phyloP scores from a whole-genome alignment of 1,140 invertebrate genomes.

The Heliothis subflexa region DNA sequence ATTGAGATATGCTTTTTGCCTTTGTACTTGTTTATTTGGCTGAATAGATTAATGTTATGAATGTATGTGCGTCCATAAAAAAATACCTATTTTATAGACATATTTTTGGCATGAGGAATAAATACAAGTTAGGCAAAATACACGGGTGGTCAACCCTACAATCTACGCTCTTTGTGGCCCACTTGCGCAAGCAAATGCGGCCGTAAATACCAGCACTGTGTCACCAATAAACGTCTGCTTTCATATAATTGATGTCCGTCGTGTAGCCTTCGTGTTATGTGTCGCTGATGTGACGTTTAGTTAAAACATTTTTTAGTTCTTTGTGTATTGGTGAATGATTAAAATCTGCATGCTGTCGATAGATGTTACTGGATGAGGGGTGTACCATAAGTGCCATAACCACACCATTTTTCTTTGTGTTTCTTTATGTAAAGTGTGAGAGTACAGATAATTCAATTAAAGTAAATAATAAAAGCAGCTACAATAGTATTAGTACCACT shows the following conservation, averaged over 20 bases:
- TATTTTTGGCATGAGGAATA: too few species aligned
- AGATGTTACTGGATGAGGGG: too few species aligned
- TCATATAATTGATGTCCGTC: constrained; percentile 38
- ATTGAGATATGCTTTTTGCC: too few species aligned
- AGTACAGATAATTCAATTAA: neutral
- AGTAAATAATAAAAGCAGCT: neutral
- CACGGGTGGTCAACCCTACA: too few species aligned
- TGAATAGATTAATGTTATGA: too few species aligned
- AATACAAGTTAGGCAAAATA: too few species aligned
- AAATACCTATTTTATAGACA: too few species aligned
- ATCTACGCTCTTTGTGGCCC: constrained; percentile 50
- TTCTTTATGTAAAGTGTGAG: neutral
- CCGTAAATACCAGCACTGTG: constrained; percentile 42
- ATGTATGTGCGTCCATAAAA: too few species aligned
- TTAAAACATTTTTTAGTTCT: neutral
- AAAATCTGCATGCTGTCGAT: neutral
- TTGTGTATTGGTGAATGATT: neutral
- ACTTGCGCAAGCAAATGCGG: constrained; percentile 51
- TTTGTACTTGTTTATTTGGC: too few species aligned
- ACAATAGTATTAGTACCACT: neutral
- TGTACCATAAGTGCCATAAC: too few species aligned
- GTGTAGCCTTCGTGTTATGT: neutral
- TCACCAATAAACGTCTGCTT: constrained; percentile 49
- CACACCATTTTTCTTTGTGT: neutral
- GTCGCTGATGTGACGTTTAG: neutral